Evolutionary conservation across 92 coral and sea anemone genomes (phyloP).

Genomic region (Parazoanthus swiftii): DNA sequence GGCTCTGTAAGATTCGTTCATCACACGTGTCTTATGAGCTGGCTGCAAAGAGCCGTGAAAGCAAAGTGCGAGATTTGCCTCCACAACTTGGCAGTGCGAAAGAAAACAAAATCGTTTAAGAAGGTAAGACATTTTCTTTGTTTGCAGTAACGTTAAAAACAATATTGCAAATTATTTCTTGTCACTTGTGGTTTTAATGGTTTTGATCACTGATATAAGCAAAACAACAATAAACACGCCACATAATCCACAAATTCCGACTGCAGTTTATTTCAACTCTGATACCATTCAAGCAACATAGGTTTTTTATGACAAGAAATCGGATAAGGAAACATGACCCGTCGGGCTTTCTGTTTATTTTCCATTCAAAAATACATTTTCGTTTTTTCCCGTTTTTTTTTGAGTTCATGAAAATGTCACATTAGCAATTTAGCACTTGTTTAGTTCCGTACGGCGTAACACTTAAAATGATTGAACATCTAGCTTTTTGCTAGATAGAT

Average conservation of each 20-base stretch:
- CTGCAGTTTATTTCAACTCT: too few relatives aligned
- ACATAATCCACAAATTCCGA: neutral
- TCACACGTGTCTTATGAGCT: conserved; percentile 87
- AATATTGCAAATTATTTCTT: neutral
- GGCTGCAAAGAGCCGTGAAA: conserved; percentile 88
- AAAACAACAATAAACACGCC: neutral
- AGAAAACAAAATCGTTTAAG: conserved; percentile 74
- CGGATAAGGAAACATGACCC: too few relatives aligned
- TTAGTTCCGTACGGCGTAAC: too few relatives aligned
- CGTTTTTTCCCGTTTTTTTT: too few relatives aligned
- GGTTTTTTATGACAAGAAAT: too few relatives aligned
- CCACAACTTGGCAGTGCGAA: conserved; percentile 70
- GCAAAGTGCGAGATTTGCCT: conserved; percentile 93
- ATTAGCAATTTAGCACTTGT: too few relatives aligned
- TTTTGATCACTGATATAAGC: neutral
- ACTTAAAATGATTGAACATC: too few relatives aligned
- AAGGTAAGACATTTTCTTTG: conserved; percentile 67
- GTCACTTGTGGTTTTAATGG: neutral
- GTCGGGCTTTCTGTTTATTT: too few relatives aligned
- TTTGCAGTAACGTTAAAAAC: conserved; percentile 17
- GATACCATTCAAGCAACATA: too few relatives aligned
- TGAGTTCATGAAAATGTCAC: too few relatives aligned
- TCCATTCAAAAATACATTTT: too few relatives aligned
- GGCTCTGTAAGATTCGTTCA: conserved; percentile 92
- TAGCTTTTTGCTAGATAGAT: too few relatives aligned